A percentile compares a stretch with the other conserved stretches of the same genome.
Conservation (phyloP, 2,888 invertebrate genomes). For the Eupithecia pulchellata region DNA sequence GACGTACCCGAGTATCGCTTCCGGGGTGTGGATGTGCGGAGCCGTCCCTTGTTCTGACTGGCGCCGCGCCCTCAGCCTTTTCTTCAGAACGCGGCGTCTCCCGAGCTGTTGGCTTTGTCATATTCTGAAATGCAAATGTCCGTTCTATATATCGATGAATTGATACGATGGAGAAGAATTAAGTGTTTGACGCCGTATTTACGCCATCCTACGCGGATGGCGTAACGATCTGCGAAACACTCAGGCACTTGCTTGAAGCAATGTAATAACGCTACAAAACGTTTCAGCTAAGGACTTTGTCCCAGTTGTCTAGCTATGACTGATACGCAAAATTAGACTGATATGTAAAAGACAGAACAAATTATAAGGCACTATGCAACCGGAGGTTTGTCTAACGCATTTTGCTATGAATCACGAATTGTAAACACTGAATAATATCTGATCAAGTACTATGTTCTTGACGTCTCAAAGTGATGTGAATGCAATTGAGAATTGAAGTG, state of each 20-base stretch:
- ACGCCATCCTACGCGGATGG: too few relatives aligned
- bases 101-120: conserved; percentile 64
- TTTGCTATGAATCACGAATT: background rate
- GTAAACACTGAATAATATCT: background rate
- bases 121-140: conserved; percentile 57
- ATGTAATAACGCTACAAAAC: background rate
- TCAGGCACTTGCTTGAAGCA: background rate
- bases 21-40: conserved; percentile 90
- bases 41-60: conserved; percentile 86
- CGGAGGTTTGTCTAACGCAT: background rate
- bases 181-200: background rate
- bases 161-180: too few relatives aligned
- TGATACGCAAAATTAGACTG: too few relatives aligned
- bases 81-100: conserved; percentile 51
- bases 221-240: background rate
- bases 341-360: background rate
- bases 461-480: background rate
- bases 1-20: conserved; percentile 78
- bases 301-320: background rate
- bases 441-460: background rate
- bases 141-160: background rate
- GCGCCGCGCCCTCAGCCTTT: conserved; percentile 51
- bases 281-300: too few relatives aligned
- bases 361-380: background rate
- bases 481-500: background rate